Conservation (phyloP, 2,113 vertebrate genomes). For the Rhegmatorhina hoffmannsi region DNA sequence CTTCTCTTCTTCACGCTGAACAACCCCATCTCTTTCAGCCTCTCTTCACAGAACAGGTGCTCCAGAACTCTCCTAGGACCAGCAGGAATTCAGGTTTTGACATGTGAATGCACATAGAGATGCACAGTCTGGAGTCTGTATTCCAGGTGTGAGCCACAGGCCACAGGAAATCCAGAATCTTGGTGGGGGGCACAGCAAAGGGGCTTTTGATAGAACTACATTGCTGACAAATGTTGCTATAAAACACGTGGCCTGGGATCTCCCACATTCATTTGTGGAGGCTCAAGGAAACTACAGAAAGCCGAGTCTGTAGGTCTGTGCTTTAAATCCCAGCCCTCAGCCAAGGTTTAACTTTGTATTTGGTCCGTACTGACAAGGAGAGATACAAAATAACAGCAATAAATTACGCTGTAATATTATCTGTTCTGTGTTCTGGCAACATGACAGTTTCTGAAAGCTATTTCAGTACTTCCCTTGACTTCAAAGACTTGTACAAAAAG, state of each 20-base stretch:
- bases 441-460: neutral
- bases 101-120: neutral
- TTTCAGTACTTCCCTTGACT: slow-evolving; percentile 6
- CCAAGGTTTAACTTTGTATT: neutral
- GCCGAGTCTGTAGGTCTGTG: neutral
- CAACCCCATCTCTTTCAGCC: neutral
- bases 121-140: neutral
- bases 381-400: neutral
- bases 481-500: neutral
- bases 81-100: neutral
- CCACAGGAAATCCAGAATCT: neutral
- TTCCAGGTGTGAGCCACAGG: neutral
- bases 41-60: neutral
- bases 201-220: neutral
- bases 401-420: neutral
- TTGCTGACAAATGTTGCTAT: neutral
- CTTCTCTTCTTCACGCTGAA: neutral
- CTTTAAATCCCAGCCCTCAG: neutral
- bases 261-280: neutral
- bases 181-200: neutral
- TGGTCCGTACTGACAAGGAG: neutral
- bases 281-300: neutral
- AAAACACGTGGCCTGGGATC: neutral
- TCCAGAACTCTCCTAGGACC: neutral
- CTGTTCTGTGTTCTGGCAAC: neutral